A percentile compares a stretch with the other conserved stretches of the same genome.
Evolutionary conservation across 2,797 vertebrate species (phyloP).

Genomic region (Cossypha dichroa): DNA sequence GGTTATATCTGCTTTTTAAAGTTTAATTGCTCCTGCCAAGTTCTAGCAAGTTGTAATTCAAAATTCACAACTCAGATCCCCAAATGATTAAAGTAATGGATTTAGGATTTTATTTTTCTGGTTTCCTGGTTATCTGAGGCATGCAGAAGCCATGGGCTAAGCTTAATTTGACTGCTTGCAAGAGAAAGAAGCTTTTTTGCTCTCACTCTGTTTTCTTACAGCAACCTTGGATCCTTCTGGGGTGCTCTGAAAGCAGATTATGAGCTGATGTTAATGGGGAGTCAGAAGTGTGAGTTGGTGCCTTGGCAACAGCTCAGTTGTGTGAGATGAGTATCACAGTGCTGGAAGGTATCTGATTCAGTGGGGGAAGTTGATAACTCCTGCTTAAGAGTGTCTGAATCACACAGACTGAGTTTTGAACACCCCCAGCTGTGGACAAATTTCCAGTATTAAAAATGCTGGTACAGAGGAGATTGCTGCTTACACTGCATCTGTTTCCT

Average conservation of each 20-base stretch:
- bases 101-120: neutral
- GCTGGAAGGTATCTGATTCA: neutral
- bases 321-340: neutral
- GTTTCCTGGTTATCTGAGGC: neutral
- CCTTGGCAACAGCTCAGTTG: neutral
- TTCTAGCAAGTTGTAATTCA: neutral
- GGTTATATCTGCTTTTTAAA: neutral
- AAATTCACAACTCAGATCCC: neutral
- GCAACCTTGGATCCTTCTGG: neutral
- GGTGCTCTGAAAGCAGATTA: neutral
- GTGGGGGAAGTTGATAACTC: fast-evolving
- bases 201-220: neutral
- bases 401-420: neutral
- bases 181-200: neutral
- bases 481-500: neutral
- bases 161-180: neutral
- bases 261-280: neutral
- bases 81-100: neutral
- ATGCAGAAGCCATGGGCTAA: neutral
- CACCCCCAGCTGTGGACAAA: neutral
- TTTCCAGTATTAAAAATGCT: neutral
- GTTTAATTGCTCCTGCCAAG: neutral
- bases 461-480: neutral
- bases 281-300: neutral
- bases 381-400: neutral